phyloP scores from a whole-genome alignment of 2,797 vertebrate genomes.

The Mastacembelus armatus region DNA sequence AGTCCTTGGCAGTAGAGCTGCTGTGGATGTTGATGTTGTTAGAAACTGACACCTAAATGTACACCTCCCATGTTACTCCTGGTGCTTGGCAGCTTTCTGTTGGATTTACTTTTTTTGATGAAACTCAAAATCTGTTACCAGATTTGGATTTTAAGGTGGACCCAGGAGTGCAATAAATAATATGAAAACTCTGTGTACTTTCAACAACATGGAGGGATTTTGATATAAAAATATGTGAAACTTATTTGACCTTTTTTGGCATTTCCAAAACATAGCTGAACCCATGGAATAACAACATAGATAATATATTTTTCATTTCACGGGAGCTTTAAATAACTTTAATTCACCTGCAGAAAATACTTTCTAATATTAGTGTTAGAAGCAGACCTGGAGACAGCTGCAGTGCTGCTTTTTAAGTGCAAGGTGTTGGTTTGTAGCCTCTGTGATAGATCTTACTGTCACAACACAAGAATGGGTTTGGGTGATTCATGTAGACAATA shows the following conservation, averaged over 20 bases:
- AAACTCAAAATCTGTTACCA: constrained; percentile 38
- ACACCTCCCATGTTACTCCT: constrained; percentile 38
- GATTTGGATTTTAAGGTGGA: constrained; percentile 28
- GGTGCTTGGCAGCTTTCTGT: constrained; percentile 20
- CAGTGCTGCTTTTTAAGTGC: constrained; percentile 33
- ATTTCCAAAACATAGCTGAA: constrained; percentile 18
- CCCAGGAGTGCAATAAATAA: constrained; percentile 10
- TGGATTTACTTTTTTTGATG: constrained; percentile 31
- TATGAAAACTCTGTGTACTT: background rate
- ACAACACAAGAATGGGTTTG: constrained; percentile 43
- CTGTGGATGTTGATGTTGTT: constrained; percentile 48
- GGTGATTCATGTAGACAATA: constrained; percentile 66
- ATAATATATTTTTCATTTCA: constrained; percentile 32
- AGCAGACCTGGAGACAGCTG: constrained; percentile 29
- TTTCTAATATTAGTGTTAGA: constrained; percentile 22
- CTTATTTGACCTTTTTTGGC: constrained; percentile 16
- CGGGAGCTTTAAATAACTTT: constrained; percentile 32
- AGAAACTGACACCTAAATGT: constrained; percentile 54
- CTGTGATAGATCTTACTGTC: constrained; percentile 60
- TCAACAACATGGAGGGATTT: constrained; percentile 20
- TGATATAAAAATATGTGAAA: constrained; percentile 30
- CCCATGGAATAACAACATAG: background rate
- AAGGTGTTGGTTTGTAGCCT: constrained; percentile 44
- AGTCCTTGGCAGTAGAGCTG: constrained; percentile 41
- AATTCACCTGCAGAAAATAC: constrained; percentile 21